Base-by-base conservation (phyloP, 64 coral and sea anemone genomes). In the Montipora sp. region DNA sequence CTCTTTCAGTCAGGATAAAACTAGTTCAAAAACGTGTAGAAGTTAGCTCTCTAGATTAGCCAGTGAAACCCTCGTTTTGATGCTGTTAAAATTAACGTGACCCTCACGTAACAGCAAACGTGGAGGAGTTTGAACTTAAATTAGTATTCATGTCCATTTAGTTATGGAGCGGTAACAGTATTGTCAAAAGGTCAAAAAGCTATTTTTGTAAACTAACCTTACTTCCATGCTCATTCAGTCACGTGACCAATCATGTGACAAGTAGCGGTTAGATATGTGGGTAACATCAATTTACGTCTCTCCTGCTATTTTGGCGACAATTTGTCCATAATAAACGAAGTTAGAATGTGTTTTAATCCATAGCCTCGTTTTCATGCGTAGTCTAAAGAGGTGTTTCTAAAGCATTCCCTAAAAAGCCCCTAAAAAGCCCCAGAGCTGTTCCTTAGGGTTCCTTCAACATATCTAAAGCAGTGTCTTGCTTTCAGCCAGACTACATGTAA, bases 341-440 rank as follows among this genome's bases (percentile, higher is more conserved):
- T 92, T 86, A 76, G 57, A 69, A 55, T 65, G 80, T 71, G 48
- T 61, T 78, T 92, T 77, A 87, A 84, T 47, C 70, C 46, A 4
- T 67, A 92, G 90, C 90, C 90, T 92, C 90, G 90, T 92, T 92
- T 92, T 69, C 90, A 92, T 87, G 90, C 81, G 83, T 48, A 77
- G 48, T 68, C 50, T 90, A 78, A 43, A 77, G 75, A 0, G 49
- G 13, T 12, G 51, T 79, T 23, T 51, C 46, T 90, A 78, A 21
- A 90, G 59, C 19, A 73, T 75, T 0, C 88, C 88, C 13, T 90
- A 90, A 36, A 23, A 78, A 16, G 27, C 19, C 88, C 88, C 13
- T 89, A 89, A 27, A 23, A 79, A 16, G 27, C 78, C n/a, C 51
- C 70, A 48, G 36, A 50, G 51, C 20, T 87, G 83, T 87, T 87